Conservation (phyloP, 1,140 invertebrate species). For the Drosophila gunungcola region DNA sequence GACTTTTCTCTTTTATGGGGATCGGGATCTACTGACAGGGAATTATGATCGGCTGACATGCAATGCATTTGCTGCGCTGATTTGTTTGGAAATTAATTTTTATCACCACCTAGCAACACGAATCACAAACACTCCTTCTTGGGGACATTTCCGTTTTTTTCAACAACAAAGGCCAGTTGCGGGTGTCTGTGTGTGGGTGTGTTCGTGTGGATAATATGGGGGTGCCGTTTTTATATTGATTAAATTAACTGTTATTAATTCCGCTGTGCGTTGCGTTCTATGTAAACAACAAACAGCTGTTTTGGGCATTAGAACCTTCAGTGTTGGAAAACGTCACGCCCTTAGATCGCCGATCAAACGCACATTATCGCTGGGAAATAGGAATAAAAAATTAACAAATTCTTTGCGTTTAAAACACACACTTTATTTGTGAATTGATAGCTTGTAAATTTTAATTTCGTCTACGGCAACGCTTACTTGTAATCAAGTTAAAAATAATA, state of each 20-base stretch:
- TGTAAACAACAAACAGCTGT: conserved; percentile 63
- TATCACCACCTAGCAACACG: conserved; percentile 51
- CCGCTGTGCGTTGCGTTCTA: conserved; percentile 4
- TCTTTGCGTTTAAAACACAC: background rate
- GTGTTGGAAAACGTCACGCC: conserved; percentile 42
- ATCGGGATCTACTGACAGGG: conserved; percentile 47
- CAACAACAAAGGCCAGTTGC: conserved; percentile 27
- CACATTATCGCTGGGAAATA: conserved; percentile 12
- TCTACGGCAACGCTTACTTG: too few species aligned
- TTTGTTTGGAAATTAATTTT: conserved; percentile 13
- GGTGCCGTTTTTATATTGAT: conserved; percentile 32
- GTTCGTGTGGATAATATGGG: conserved; percentile 3
- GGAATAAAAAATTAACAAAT: background rate
- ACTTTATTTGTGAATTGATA: too few species aligned
- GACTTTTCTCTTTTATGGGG: conserved; percentile 52
- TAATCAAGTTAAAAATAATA: too few species aligned
- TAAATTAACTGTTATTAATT: conserved; percentile 34
- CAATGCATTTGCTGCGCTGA: conserved; percentile 22
- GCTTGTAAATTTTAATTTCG: too few species aligned
- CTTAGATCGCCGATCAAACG: background rate
- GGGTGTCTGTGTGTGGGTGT: background rate
- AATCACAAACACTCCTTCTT: conserved; percentile 29
- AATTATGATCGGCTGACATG: conserved; percentile 38
- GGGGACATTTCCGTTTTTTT: conserved; percentile 46
- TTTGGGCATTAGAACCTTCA: conserved; percentile 30